These are phyloP conservation scores for Camponotus pennsylvanicus DNA, from an alignment of 1,140 invertebrate species.

Conservation along the genomic window DNA sequence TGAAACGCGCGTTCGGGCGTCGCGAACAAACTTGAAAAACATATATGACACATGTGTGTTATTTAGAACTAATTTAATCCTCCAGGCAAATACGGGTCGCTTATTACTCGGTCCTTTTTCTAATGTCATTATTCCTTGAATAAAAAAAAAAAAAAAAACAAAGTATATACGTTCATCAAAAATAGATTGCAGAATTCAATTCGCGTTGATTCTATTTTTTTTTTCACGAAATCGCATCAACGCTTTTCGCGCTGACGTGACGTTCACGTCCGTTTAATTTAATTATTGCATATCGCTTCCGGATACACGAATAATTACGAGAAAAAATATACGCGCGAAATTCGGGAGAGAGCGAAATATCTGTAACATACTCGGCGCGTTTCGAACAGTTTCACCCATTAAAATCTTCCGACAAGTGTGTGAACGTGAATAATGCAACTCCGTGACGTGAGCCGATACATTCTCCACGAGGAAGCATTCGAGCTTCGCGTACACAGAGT, in stretches of 20 bases:
- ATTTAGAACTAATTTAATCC: constrained; percentile 16
- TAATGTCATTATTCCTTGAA: background rate
- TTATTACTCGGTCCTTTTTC: background rate
- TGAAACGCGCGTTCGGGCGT: background rate
- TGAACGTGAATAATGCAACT: constrained; percentile 49
- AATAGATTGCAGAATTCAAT: background rate
- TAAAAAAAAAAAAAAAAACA: background rate
- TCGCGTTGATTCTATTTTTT: background rate
- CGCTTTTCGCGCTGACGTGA: constrained; percentile 24
- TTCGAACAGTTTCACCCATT: constrained; percentile 40
- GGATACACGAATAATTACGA: constrained; percentile 36
- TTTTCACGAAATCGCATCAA: constrained; percentile 16
- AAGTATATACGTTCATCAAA: background rate
- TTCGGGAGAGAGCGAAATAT: constrained; percentile 59
- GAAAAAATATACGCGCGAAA: constrained; percentile 38
- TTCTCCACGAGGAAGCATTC: constrained; percentile 1
- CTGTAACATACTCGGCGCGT: constrained; percentile 48
- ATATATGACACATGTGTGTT: background rate
- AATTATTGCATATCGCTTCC: constrained; percentile 40
- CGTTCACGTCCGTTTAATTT: constrained; percentile 29
- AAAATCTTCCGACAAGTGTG: constrained; percentile 34
- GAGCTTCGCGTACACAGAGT: background rate
- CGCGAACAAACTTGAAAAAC: constrained; percentile 12
- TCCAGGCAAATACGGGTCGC: background rate
- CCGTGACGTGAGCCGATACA: constrained; percentile 30